These are phyloP conservation scores for Stictonetta naevosa DNA, from an alignment of 2,113 vertebrate genomes.

Conservation along the genomic window DNA sequence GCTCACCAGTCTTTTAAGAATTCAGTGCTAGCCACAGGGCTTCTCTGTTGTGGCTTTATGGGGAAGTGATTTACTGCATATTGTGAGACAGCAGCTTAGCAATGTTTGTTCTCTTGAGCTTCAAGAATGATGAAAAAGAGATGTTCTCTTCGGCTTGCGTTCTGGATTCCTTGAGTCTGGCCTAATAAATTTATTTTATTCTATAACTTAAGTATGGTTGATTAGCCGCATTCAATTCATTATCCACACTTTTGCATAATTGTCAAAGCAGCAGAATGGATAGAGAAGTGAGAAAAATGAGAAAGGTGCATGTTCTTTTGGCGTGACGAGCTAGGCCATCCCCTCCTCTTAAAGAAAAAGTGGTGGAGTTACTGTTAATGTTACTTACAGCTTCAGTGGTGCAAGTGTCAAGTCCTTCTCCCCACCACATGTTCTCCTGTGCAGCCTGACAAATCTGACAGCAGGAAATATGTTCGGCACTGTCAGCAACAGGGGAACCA, in stretches of 20 bases:
- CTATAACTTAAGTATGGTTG: neutral
- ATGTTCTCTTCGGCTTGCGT: neutral
- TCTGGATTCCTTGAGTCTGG: neutral
- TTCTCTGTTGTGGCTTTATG: neutral
- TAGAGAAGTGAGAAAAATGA: neutral
- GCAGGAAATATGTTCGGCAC: neutral
- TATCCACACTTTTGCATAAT: neutral
- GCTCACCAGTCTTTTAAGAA: neutral
- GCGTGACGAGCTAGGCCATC: neutral
- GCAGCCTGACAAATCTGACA: neutral
- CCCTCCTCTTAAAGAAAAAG: neutral
- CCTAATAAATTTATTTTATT: neutral
- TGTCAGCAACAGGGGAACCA: neutral
- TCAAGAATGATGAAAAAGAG: neutral
- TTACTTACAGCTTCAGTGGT: neutral
- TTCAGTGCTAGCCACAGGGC: neutral
- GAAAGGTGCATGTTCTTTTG: neutral
- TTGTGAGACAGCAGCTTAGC: neutral
- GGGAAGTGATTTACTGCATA: slow-evolving; percentile 1
- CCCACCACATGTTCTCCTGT: neutral
- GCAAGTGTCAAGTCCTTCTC: neutral
- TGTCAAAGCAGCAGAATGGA: neutral
- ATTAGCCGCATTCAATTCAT: neutral
- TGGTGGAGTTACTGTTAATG: neutral
- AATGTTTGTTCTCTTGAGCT: neutral